Base-by-base conservation (phyloP, 1,140 invertebrate species). In the Drosophila equinoxialis region DNA sequence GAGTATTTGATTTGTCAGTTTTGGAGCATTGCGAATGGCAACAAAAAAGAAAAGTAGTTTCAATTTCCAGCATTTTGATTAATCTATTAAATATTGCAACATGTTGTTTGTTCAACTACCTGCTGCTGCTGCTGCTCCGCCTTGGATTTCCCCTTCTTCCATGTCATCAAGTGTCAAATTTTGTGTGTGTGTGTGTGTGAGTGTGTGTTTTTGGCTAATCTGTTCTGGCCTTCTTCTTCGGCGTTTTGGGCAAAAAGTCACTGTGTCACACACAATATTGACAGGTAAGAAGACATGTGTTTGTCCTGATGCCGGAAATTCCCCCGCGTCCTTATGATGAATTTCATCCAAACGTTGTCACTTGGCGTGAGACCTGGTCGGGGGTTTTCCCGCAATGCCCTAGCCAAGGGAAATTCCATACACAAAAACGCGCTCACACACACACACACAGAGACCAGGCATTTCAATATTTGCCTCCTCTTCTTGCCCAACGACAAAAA, bases 291-390 rank as follows among this genome's bases (percentile, higher is more conserved):
- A 48, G 75, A 65, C 76, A 79, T 70, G 79, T 87, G 62, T 81
- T 30, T 67, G 79, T 23, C 45, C 45, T 23, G 45, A 59, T 59
- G 72, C 83, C 83, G 84, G 83, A 89, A 87, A 89, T 87, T 89
- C 83, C 83, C 84, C 63, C 63, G 59, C 42, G 62, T 76, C 66
- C 72, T 86, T 87, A 87, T 69, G 75, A 73, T 68, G 83, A 87
- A 89, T 83, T 87, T 51, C 17, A 51, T 51, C 10, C 10, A 39
- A 39, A 4, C 8, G 45, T 51, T 81, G 79, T 79, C 83, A 86
- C 79, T 86, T 87, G 78, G 78, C 82, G 59, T 77, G 81, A 77
- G 81, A 51, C 45, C 81, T 65, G 26, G 23, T 26, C 51, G 69
- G 82, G 77, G 77, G 68, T 77, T 85, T 87, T 71, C 83, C 62